Evolutionary conservation across 2,888 invertebrate genomes (phyloP).

Genomic region (Ethmia dodecea): DNA sequence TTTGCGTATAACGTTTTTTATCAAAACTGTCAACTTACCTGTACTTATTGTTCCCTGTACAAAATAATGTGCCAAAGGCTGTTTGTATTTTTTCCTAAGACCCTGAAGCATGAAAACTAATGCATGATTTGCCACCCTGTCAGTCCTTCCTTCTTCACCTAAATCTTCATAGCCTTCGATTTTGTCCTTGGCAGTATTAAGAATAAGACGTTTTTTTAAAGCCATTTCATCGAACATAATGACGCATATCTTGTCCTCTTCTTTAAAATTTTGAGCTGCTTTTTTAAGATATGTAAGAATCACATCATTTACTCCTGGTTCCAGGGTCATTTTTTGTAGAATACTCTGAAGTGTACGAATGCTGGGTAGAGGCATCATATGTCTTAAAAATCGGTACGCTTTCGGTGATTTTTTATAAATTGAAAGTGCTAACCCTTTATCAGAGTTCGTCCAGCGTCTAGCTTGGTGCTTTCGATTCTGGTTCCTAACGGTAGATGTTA

Average conservation of each 20-base stretch:
- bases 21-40: not conserved
- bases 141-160: conserved; percentile 2
- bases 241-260: conserved; percentile 2
- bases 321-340: conserved; percentile 2
- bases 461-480: conserved; percentile 7
- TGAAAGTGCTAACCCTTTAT: conserved; percentile 10
- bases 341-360: conserved; percentile 5
- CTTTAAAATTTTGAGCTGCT: not conserved
- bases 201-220: conserved; percentile 11
- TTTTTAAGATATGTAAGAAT: not conserved
- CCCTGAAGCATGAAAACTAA: conserved; percentile 11
- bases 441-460: conserved; percentile 5
- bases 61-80: conserved; percentile 10
- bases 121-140: conserved; percentile 5
- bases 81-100: conserved; percentile 6
- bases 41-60: not conserved
- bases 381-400: conserved; percentile 6
- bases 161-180: conserved; percentile 11
- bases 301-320: conserved; percentile 1
- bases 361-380: conserved; percentile 11
- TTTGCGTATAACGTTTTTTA: not conserved
- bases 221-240: conserved; percentile 13
- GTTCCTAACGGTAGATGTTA: conserved; percentile 1
- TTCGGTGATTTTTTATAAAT: conserved; percentile 12
- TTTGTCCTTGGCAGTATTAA: conserved; percentile 6